Evolutionary conservation across 2,888 invertebrate genomes (phyloP), one percentile per base, ranked within the genome.

Genomic region (Geotrupes spiniger): DNA sequence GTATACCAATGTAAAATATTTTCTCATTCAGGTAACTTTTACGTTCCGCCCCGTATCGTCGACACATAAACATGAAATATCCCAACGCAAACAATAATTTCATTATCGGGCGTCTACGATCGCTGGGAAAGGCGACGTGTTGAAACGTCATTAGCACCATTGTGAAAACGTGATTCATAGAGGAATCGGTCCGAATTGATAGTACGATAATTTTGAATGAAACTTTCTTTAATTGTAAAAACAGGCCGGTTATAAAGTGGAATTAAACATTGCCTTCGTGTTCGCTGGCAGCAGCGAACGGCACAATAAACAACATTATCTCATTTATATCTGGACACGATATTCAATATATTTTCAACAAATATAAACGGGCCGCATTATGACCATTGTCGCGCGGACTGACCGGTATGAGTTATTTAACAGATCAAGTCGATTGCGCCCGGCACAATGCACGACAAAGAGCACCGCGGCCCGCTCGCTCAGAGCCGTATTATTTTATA

Each of bases 401-500:
- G 49, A 47, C 48, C 48, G 39, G 46, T 46, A 53, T 51, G 49
- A 51, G 48, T 53, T 53, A 53, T 53, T 51, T 51, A 51, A 53
- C 48, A 50, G 51, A 53, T 53, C 45, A 48, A 48, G 42, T 38
- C 42, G 48, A 48, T 38, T 36, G 42, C 42, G 37, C 25, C 37
- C 48, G 38, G 42, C 36, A 42, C 42, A 48, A 48, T 28, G 31
- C 31, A 40, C 39, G 46, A n/a, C 33, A 40, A 33, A 16, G 46
- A 46, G 21, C 31, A 40, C 14, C 31, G 38, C 28, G 28, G 37
- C 17, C 17, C 17, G 27, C 38, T 27, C 11, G 15, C n/a, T 25
- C 46, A 46, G 46, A 46, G 44, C 38, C 44, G 44, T 26, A 44
- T 28, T 43, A 36, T 14, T 25, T 43, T 43, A 12, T 33, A 36